Percentiles rank a stretch among this genome's conserved stretches.
phyloP scores from a whole-genome alignment of 2,113 vertebrate genomes.

The Neogobius melanostomus region DNA sequence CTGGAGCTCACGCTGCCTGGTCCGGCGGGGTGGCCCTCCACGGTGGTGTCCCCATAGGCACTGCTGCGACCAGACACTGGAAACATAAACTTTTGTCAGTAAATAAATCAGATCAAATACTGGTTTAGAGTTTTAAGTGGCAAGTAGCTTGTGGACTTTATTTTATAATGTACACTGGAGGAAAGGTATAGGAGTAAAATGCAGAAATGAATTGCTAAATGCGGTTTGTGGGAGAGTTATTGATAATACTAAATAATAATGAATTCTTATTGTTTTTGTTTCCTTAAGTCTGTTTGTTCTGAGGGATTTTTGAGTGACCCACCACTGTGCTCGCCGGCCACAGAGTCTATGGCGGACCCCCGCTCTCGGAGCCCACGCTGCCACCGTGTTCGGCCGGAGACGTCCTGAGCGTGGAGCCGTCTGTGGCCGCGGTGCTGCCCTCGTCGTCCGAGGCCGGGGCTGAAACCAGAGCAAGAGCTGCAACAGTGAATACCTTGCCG shows the following conservation, averaged over 20 bases:
- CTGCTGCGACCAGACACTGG: slow-evolving; percentile 96
- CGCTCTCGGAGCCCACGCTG: slow-evolving; percentile 97
- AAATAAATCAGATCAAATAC: not conserved
- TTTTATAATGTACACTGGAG: too few species aligned
- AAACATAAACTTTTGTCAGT: not conserved
- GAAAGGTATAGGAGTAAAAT: too few species aligned
- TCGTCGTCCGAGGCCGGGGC: slow-evolving; percentile 99
- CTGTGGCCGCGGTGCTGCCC: slow-evolving; percentile 97
- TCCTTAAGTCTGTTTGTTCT: not conserved
- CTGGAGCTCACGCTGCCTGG: slow-evolving; percentile 97
- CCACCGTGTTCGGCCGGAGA: slow-evolving; percentile 97
- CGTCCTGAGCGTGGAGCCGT: slow-evolving; percentile 95
- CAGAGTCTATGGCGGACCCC: slow-evolving; percentile 94
- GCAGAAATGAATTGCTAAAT: too few species aligned
- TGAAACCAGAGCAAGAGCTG: slow-evolving; percentile 95
- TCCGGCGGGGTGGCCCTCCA: slow-evolving; percentile 90
- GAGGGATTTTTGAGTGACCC: slow-evolving; percentile 48
- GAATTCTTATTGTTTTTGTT: too few species aligned
- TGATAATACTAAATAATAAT: too few species aligned
- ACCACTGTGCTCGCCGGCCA: slow-evolving; percentile 98
- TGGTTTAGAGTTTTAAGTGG: too few species aligned
- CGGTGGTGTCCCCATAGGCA: slow-evolving; percentile 91
- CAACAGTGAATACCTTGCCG: slow-evolving; percentile 89
- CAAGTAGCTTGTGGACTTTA: too few species aligned
- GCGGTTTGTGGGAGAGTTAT: too few species aligned